Base-by-base conservation (phyloP, 2,797 vertebrate genomes). In the Rhodeus uyekii region DNA sequence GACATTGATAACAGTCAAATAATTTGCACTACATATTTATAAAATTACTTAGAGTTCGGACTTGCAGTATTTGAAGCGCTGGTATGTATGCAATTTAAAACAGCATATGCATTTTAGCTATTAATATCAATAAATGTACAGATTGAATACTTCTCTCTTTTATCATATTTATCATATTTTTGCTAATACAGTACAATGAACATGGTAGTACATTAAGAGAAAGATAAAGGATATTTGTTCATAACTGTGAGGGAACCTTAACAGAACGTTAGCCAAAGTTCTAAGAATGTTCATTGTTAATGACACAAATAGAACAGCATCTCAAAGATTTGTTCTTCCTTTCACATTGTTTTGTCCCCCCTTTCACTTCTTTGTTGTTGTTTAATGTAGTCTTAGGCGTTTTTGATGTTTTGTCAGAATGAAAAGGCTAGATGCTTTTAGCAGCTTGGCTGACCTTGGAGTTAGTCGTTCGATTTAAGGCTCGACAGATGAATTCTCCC, bases 381-480 rank as follows among this genome's bases (percentile, higher is more conserved):
- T 60, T 16, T 8, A 60, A 24, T 42, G 5, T 48, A 18, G 67
- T 46, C 44, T 19, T 32, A 12, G 27, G 22, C 27, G 8, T 44
- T 44, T 29, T n/a, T n/a, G n/a, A n/a, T n/a, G n/a, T n/a, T 29
- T 39, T 19, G 16, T 83, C 71, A 69, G 24, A 50, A 61, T 38
- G 14, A 34, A 29, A 32, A 89, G 83, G 82, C 73, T 89, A 92
- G 55, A 84, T 81, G 79, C 1, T 89, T 88, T 91, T 90, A 83
- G 89, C 94, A 76, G 96, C 97, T 83, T 91, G 94, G 75, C 96
- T 95, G 63, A 99, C 97, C 89, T 96, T 99, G 39, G 97, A 99
- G 89, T 96, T 97, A 79, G 96, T 98, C 84, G 93, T 93, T 89
- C 96, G 95, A 81, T 92, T 90, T 86, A 98, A 93, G 86, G 94